Evolutionary conservation across 2,113 vertebrate species (phyloP).

Genomic region (Nothoprocta perdicaria): DNA sequence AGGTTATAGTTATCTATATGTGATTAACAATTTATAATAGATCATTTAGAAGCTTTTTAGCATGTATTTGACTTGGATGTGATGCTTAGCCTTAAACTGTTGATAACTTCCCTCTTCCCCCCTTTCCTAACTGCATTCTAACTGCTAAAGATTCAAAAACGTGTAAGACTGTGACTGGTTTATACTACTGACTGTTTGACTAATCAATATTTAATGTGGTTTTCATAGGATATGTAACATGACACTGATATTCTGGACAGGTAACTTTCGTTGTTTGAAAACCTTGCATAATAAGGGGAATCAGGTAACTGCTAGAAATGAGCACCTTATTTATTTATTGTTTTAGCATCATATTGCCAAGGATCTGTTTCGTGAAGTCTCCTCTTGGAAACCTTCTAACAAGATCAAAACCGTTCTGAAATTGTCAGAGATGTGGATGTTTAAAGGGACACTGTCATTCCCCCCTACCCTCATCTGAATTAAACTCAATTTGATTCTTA

Average conservation of each 20-base stretch:
- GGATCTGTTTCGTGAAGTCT: slow-evolving; percentile 35
- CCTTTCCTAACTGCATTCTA: neutral
- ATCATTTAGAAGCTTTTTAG: neutral
- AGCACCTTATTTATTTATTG: slow-evolving; percentile 46
- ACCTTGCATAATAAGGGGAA: slow-evolving; percentile 64
- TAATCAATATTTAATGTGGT: slow-evolving; percentile 78
- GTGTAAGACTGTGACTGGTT: slow-evolving; percentile 60
- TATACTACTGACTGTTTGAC: slow-evolving; percentile 65
- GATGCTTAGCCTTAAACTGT: neutral
- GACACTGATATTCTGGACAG: slow-evolving; percentile 79
- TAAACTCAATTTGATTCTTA: neutral
- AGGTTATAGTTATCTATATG: neutral
- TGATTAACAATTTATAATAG: neutral
- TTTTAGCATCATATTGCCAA: slow-evolving; percentile 62
- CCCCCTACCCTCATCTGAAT: neutral
- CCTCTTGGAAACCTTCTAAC: neutral
- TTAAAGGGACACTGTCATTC: slow-evolving; percentile 63
- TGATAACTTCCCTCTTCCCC: neutral
- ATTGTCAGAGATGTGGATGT: neutral
- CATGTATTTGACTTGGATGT: neutral
- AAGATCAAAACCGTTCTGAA: neutral
- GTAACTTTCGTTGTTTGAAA: slow-evolving; percentile 74
- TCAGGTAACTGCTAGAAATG: slow-evolving; percentile 73
- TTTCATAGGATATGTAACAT: slow-evolving; percentile 79
- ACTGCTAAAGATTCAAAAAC: slow-evolving; percentile 40